Evolutionary conservation across 2,888 invertebrate genomes (phyloP).

Genomic region (Hirtodrosophila confusa): DNA sequence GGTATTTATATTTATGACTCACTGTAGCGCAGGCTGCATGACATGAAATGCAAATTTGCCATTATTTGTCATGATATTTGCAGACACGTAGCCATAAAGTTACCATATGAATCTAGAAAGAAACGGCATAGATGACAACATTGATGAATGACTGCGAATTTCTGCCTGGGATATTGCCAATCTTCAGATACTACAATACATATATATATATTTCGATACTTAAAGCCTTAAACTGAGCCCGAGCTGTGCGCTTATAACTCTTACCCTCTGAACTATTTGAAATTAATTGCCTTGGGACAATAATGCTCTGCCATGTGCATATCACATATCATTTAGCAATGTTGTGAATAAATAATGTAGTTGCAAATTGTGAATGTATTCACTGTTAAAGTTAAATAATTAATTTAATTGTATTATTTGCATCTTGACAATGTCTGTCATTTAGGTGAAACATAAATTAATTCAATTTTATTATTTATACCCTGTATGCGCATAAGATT

Average conservation of each 20-base stretch:
- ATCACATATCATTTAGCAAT: constrained; percentile 45
- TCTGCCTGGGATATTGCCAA: too few species aligned
- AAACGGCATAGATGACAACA: constrained; percentile 36
- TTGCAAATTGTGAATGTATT: constrained; percentile 43
- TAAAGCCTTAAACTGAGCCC: background rate
- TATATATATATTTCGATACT: too few species aligned
- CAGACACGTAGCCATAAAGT: constrained; percentile 40
- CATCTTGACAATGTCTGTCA: constrained; percentile 78
- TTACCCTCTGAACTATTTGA: constrained; percentile 13
- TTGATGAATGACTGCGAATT: constrained; percentile 35
- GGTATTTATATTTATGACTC: constrained; percentile 68
- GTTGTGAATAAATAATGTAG: constrained; percentile 51
- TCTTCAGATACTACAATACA: background rate
- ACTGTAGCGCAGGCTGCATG: constrained; percentile 50
- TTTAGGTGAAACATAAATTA: constrained; percentile 76
- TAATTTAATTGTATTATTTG: constrained; percentile 70
- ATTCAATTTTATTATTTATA: constrained; percentile 46
- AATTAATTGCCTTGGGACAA: constrained; percentile 34
- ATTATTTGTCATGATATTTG: constrained; percentile 68
- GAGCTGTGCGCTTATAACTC: constrained; percentile 3
- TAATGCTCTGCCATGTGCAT: constrained; percentile 33
- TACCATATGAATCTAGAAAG: constrained; percentile 43
- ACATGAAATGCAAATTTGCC: constrained; percentile 68
- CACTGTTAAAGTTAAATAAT: constrained; percentile 65
- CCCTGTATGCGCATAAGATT: too few species aligned